Evolutionary conservation across 2,888 invertebrate species (phyloP), one percentile per base, ranked within the genome.

Genomic region (Lepidochrysops patricia): DNA sequence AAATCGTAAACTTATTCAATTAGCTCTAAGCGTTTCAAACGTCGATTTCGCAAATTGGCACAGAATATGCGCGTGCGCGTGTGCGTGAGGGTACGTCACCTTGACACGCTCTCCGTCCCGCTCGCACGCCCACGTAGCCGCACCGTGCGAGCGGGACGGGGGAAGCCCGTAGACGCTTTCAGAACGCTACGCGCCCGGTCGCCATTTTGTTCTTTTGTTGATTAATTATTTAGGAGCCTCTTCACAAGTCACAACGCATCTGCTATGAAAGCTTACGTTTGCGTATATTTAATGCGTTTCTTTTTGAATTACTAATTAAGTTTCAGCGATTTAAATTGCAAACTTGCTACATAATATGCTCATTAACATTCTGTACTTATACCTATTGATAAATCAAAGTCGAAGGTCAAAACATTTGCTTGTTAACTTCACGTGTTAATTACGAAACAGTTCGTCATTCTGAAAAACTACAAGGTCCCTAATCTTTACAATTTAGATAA

Each of bases 201-300:
- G 86, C 87, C 87, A 87, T 88, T 79, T 88, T 87, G 84, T 80
- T 75, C 74, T 79, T 80, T 81, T 77, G 76, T 80, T 72, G 76
- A 75, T 74, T 73, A 73, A 76, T 76, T 77, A 77, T 79, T 79
- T 69, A 64, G 68, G 66, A 67, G 65, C 66, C 67, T 68, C 65
- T 64, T 64, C 62, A 61, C 62, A 67, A 63, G 63, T 64, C 62
- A 61, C 62, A 67, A 63, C 63, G 62, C 64, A 48, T 63, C 63
- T 64, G 66, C 50, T 63, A 32, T 19, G 32, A 32, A 32, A 29
- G 54, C 32, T 52, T 54, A 7, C 32, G 29, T 6, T 7, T 12
- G 26, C 13, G 27, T 27, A 26, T 27, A 27, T 27, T 6, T 27
- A 25, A 2, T 13, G 13, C 13, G n/a, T n/a, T 15, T 2, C 27